Base-by-base conservation (phyloP, 2,797 vertebrate species). In the Tympanoctomys barrerae region DNA sequence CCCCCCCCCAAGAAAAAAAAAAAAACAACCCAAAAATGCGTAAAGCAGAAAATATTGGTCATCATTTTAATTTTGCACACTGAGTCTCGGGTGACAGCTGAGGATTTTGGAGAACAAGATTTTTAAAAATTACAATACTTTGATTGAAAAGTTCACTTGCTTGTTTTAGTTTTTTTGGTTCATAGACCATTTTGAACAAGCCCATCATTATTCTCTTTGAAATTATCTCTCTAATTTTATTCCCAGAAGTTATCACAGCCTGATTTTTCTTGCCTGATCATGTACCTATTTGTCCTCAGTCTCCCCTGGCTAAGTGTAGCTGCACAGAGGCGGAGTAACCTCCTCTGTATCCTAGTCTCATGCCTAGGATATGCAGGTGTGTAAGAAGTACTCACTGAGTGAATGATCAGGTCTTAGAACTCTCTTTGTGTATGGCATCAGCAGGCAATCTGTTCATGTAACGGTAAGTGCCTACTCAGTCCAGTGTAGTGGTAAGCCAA, bases 81-180 rank as follows among this genome's bases (percentile, higher is more conserved):
- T 66, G 46, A 90, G 80, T 61, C 89, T 82, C 36, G 59, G 84
- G 54, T n/a, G 91, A 36, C 39, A 66, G 90, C 19, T 61, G 14
- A 33, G 64, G 36, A 78, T 26, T 31, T 59, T 77, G 21, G 9
- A 61, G 36, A 93, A 82, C 26, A 75, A 81, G 33, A 31, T 59
- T n/a, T 59, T n/a, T 42, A 90, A 87, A 66, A 61, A 16, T 22
- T 14, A 77, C 81, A 82, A 46, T 3, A 19, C 86, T 79, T 93
- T 91, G 42, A 24, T 13, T 75, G 52, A 39, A 82, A 54, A 52
- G 31, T 49, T 49, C 26, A 57, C 46, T 86, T 61, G 80, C 57
- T 78, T 82, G 39, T 93, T 94, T 93, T 83, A 77, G 59, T 91
- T 12, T 36, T 6, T 92, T 92, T n/a, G 33, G n/a, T 42, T 87